Conservation (phyloP, 30 jellyfish, hydroid and myxozoan genomes). For the Hydractinia echinata region DNA sequence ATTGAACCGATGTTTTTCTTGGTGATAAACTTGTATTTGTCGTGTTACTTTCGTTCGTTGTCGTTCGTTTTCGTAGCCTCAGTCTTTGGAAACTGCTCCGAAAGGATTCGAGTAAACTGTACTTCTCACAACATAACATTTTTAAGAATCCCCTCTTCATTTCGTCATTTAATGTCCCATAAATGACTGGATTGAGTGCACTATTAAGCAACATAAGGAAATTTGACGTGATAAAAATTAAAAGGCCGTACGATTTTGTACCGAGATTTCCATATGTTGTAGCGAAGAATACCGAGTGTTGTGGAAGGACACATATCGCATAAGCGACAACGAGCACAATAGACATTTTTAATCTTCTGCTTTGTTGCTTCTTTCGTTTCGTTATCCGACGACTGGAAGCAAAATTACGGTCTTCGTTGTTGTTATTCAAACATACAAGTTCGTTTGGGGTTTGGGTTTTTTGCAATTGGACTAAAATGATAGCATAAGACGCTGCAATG, state of each 20-base stretch:
- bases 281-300: slow-evolving; percentile 83
- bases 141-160: slow-evolving; percentile 50
- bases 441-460: slow-evolving; percentile 36
- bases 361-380: slow-evolving; percentile 65
- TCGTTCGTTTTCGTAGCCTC: slow-evolving; percentile 9
- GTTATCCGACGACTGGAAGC: neutral
- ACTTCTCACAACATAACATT: neutral
- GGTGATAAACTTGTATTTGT: neutral
- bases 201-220: slow-evolving; percentile 61
- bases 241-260: slow-evolving; percentile 33
- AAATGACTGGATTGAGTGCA: slow-evolving; percentile 77
- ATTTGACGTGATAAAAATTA: slow-evolving; percentile 53
- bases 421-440: neutral
- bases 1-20: neutral
- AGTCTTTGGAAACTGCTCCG: neutral
- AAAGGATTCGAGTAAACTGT: neutral
- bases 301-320: slow-evolving; percentile 77
- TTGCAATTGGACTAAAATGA: slow-evolving; percentile 44
- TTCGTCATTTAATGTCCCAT: slow-evolving; percentile 77
- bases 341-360: slow-evolving; percentile 47
- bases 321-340: slow-evolving; percentile 55
- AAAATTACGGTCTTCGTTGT: neutral
- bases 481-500: slow-evolving; percentile 55
- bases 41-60: neutral
- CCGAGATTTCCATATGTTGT: slow-evolving; percentile 43